Evolutionary conservation across 2,888 invertebrate species (phyloP), one percentile per base, ranked within the genome.

Genomic region (Pyrrhia umbra): DNA sequence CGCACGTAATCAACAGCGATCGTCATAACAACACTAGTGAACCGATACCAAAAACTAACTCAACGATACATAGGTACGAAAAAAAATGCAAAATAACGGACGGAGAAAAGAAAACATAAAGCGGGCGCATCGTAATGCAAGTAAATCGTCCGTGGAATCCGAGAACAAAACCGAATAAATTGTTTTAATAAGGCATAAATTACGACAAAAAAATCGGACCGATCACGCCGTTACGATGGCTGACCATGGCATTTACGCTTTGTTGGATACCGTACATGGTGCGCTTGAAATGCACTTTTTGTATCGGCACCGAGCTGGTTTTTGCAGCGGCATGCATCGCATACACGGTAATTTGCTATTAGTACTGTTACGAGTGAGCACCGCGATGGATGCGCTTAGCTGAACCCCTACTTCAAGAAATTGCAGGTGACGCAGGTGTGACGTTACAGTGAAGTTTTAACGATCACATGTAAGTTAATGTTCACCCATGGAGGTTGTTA

Each of bases 181-280:
- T 90, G 90, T 91, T 92, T 91, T 92, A 94, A 93, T 92, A 91
- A 93, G 90, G 90, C 88, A 90, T 91, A 91, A 90, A 92, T 90
- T 88, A 87, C 83, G 71, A 79, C 85, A 90, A 92, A 88, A 92
- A 89, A 89, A 86, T 85, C 79, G 85, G 78, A 70, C 75, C 84
- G 90, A 92, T 90, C 90, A 87, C 87, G 89, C 85, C 86, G 94
- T 93, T 89, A 90, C 94, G 88, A 90, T 92, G 91, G 91, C 77
- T 93, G 94, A 87, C 91, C 94, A 88, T 95, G 95, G 94, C 93
- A 95, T 95, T 95, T 94, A 95, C 94, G 95, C 90, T 91, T 88
- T 85, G 90, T 83, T 92, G 90, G 70, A 70, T 82, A 78, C 90
- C 89, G 71, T 90, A 90, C 88, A 92, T 89, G 90, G 89, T 80